phyloP scores from a whole-genome alignment of 92 coral and sea anemone species.

The Ricordea florida region DNA sequence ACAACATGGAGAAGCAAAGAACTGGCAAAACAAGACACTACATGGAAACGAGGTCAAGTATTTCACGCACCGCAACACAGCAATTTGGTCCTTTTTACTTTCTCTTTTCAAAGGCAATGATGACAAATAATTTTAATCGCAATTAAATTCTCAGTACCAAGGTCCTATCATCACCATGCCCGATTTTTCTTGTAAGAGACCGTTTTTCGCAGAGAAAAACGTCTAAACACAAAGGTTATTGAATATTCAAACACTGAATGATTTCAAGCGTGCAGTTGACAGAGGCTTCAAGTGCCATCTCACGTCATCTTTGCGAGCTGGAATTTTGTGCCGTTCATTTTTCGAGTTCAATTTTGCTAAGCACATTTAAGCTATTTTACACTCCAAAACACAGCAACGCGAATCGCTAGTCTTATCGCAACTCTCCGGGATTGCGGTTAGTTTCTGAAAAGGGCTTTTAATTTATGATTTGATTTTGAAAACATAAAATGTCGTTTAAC shows the following conservation, averaged over 20 bases:
- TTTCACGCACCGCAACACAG: slow-evolving; percentile 42
- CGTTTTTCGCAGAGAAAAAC: slow-evolving; percentile 33
- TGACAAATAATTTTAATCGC: not conserved
- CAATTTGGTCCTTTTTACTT: slow-evolving; percentile 24
- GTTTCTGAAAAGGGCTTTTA: slow-evolving; percentile 32
- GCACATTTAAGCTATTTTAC: too few relatives aligned
- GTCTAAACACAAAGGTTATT: slow-evolving; percentile 45
- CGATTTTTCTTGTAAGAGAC: not conserved
- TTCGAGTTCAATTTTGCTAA: not conserved
- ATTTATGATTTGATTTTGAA: slow-evolving; percentile 43
- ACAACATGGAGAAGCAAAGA: slow-evolving; percentile 33
- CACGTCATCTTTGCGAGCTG: too few relatives aligned
- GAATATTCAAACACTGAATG: slow-evolving; percentile 72
- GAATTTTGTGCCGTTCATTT: not conserved
- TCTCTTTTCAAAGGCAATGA: not conserved
- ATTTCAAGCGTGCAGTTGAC: slow-evolving; percentile 81
- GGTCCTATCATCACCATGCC: not conserved
- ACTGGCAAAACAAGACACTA: slow-evolving; percentile 34
- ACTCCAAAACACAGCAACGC: too few relatives aligned
- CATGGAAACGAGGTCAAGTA: slow-evolving; percentile 58
- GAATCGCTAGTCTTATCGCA: too few relatives aligned
- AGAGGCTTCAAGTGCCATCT: too few relatives aligned
- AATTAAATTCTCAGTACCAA: not conserved
- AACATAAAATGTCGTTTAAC: slow-evolving; percentile 17
- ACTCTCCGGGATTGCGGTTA: too few relatives aligned